Conservation (phyloP, 1,140 invertebrate species). For the Sminthurinus signatus region DNA sequence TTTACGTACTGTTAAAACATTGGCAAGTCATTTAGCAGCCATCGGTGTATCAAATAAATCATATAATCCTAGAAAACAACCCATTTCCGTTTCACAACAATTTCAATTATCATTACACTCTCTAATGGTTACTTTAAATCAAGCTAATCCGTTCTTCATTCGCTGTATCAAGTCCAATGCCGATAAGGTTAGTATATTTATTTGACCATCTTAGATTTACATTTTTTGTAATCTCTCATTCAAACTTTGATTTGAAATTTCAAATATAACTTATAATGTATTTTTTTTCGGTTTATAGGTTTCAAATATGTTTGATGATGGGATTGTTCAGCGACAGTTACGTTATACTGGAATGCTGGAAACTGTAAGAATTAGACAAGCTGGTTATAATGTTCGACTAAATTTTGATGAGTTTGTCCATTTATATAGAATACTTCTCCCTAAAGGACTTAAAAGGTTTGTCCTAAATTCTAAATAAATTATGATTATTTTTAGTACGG, state of each 20-base stretch:
- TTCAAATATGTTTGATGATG: conserved; percentile 86
- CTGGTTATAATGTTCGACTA: conserved; percentile 88
- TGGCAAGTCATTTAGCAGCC: conserved; percentile 51
- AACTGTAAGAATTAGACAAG: conserved; percentile 88
- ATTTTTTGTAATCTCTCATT: no score
- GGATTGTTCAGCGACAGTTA: conserved; percentile 81
- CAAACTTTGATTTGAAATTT: not conserved
- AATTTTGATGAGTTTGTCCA: conserved; percentile 93
- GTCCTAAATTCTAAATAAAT: no score
- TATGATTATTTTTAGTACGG: no score
- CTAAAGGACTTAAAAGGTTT: conserved; percentile 67
- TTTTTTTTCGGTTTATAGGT: conserved; percentile 48
- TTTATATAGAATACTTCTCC: conserved; percentile 80
- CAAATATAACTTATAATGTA: not conserved
- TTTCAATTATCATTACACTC: conserved; percentile 86
- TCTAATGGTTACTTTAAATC: conserved; percentile 87
- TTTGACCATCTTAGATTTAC: no score
- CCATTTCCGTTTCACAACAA: conserved; percentile 85
- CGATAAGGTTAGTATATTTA: conserved; percentile 59
- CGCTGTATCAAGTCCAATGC: conserved; percentile 93
- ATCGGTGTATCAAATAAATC: conserved; percentile 49
- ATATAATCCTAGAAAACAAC: conserved; percentile 73
- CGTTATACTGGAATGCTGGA: conserved; percentile 94
- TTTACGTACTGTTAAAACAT: conserved; percentile 79
- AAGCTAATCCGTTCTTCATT: conserved; percentile 95